A percentile compares a stretch with the other conserved stretches of the same genome.
phyloP scores from a whole-genome alignment of 2,888 invertebrate species.

The Drosophila dives region DNA sequence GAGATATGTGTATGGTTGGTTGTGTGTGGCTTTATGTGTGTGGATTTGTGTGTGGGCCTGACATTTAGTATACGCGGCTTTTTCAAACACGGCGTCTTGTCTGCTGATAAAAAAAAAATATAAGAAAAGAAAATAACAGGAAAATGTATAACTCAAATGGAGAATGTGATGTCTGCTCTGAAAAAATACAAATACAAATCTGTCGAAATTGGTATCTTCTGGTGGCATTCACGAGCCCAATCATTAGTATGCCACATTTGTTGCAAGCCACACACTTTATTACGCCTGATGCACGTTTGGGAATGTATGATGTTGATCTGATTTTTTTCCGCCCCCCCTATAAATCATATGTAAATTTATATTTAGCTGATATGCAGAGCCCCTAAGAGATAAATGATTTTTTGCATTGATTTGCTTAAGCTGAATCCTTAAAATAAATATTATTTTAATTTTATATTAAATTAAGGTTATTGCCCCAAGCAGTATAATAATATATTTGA shows the following conservation, averaged over 20 bases:
- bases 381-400: neutral
- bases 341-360: constrained; percentile 36
- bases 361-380: constrained; percentile 3
- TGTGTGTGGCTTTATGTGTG: constrained; percentile 12
- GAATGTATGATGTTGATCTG: constrained; percentile 38
- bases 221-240: constrained; percentile 41
- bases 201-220: constrained; percentile 32
- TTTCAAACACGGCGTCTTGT: constrained; percentile 42
- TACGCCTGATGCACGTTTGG: constrained; percentile 24
- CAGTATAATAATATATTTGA: neutral
- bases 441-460: neutral
- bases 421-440: neutral
- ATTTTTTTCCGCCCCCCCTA: constrained; percentile 7
- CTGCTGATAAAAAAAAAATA: constrained; percentile 24
- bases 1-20: constrained; percentile 2
- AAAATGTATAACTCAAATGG: constrained; percentile 33
- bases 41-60: constrained; percentile 49
- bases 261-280: constrained; percentile 26
- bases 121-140: neutral
- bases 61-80: constrained; percentile 79
- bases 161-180: constrained; percentile 8
- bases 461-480: too few relatives aligned
- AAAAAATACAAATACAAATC: constrained; percentile 18
- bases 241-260: constrained; percentile 55
- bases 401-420: neutral